phyloP scores from a whole-genome alignment of 2,797 vertebrate species.

The Myioborus melanocephalus region DNA sequence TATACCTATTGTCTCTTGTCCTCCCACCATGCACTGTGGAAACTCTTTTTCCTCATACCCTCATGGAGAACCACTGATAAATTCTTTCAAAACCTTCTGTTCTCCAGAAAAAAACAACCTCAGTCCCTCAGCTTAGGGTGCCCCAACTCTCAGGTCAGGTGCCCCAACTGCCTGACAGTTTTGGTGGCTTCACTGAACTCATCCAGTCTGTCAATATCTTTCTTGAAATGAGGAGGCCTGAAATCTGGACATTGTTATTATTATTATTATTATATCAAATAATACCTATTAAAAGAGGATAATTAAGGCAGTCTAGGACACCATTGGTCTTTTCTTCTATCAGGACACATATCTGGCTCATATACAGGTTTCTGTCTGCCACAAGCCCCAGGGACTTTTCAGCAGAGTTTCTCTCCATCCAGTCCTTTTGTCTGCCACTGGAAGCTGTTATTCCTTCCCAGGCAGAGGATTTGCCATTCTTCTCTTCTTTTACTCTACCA shows the following conservation, averaged over 20 bases:
- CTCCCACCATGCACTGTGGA: background rate
- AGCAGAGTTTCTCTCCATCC: background rate
- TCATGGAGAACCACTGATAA: background rate
- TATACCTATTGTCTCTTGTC: background rate
- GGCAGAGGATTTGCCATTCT: background rate
- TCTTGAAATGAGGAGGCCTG: background rate
- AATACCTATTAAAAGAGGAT: background rate
- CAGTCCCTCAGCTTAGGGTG: background rate
- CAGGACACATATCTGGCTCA: background rate
- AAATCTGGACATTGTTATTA: background rate
- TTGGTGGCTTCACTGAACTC: background rate
- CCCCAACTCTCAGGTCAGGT: background rate
- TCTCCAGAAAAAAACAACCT: background rate
- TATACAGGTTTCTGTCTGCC: background rate
- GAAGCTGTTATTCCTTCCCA: background rate
- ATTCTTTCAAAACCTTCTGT: background rate
- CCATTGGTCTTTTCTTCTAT: background rate
- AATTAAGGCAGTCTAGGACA: background rate
- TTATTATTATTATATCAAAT: background rate
- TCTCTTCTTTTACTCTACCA: background rate
- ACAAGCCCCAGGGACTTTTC: background rate
- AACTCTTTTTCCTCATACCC: background rate
- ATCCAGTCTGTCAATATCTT: background rate
- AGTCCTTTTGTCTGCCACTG: background rate
- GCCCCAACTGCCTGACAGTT: background rate